Evolutionary conservation across 2,797 vertebrate genomes (phyloP).

Genomic region (Prunella strophiata): DNA sequence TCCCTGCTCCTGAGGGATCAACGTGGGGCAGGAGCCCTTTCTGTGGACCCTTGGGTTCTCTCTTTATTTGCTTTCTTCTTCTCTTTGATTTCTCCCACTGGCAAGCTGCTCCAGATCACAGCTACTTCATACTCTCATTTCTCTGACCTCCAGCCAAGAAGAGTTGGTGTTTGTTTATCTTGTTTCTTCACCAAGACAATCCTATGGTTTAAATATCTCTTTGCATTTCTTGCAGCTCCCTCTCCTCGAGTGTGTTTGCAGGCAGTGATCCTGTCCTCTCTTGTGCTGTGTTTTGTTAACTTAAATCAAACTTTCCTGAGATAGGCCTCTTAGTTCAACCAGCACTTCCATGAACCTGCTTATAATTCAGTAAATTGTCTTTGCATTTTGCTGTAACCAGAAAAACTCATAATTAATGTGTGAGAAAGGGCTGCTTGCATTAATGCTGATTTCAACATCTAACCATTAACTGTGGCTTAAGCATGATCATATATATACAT

Average conservation of each 20-base stretch:
- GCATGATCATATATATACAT: background rate
- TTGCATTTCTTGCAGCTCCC: background rate
- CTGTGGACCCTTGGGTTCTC: background rate
- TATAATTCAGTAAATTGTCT: background rate
- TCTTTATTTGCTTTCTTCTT: background rate
- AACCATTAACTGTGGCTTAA: background rate
- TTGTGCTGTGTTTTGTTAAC: background rate
- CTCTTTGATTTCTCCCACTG: background rate
- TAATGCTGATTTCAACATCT: background rate
- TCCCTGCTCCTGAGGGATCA: background rate
- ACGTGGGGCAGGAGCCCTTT: background rate
- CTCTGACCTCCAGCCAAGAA: background rate
- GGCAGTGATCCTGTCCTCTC: background rate
- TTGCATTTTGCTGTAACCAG: background rate
- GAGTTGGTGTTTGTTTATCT: background rate
- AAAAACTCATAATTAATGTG: background rate
- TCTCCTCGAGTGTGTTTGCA: background rate
- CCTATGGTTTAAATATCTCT: accelerated
- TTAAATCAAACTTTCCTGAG: background rate
- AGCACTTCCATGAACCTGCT: background rate
- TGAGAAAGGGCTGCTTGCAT: background rate
- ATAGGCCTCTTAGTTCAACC: background rate
- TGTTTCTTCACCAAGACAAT: background rate
- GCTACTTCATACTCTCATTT: background rate
- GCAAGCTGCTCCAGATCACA: background rate